Percentiles rank a stretch among this genome's conserved stretches.
These are phyloP conservation scores for Sphenopsis melanotis DNA, from an alignment of 2,797 vertebrate genomes.

Conservation along the genomic window DNA sequence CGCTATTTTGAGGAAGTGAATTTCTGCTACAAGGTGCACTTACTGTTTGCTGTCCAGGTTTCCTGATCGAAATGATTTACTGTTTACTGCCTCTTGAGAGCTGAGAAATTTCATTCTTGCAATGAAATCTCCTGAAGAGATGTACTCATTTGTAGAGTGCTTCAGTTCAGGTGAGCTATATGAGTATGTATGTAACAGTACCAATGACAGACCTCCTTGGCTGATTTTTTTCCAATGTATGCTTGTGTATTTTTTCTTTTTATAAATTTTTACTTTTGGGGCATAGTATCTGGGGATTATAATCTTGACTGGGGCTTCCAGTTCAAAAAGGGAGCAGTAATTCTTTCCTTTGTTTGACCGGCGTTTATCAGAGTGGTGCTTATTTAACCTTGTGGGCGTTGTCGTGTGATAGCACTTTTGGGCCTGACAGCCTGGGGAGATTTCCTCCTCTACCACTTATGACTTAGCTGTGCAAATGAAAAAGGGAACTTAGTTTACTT, in stretches of 20 bases:
- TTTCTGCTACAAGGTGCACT: not conserved
- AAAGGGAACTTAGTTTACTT: conserved; percentile 60
- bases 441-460: conserved; percentile 50
- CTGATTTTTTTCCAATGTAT: not conserved
- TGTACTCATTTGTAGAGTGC: not conserved
- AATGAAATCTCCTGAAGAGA: not conserved
- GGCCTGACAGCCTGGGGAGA: conserved; percentile 30
- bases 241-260: not conserved
- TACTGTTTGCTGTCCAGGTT: conserved; percentile 17
- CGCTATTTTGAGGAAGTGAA: conserved; percentile 46
- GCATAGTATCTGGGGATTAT: conserved; percentile 9
- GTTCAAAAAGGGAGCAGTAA: conserved; percentile 15
- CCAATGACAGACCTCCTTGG: not conserved
- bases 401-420: conserved; percentile 47
- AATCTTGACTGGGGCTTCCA: conserved; percentile 46
- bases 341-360: conserved; percentile 50
- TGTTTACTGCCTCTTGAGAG: not conserved
- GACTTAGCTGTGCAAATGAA: conserved; percentile 48
- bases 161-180: not conserved
- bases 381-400: conserved; percentile 50
- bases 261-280: not conserved
- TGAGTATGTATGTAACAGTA: not conserved
- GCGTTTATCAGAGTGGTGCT: conserved; percentile 28
- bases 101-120: not conserved
- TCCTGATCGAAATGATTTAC: not conserved